A percentile compares a stretch with the other conserved stretches of the same genome.
phyloP scores from a whole-genome alignment of 2,888 invertebrate species.

The Ellobium chinense region DNA sequence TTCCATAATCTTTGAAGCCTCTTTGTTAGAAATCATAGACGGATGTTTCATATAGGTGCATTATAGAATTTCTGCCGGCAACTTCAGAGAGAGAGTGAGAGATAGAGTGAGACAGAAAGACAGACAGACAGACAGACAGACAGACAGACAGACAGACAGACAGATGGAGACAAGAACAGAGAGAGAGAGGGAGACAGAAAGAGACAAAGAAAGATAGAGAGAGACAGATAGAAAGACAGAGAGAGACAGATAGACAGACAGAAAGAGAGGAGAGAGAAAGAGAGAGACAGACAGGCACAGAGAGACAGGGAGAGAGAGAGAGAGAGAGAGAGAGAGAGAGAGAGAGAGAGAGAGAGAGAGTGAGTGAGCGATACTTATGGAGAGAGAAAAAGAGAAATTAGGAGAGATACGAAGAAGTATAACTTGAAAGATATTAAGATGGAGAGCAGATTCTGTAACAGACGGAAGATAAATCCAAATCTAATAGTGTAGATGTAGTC shows the following conservation, averaged over 20 bases:
- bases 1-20: too few species aligned
- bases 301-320: neutral
- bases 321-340: conserved; percentile 10
- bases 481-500: too few species aligned
- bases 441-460: neutral
- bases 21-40: too few species aligned
- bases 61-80: too few species aligned
- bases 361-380: neutral
- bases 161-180: neutral
- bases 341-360: conserved; percentile 7
- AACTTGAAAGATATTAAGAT: neutral
- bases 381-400: neutral
- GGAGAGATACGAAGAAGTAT: neutral
- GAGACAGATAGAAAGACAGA: neutral
- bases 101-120: too few species aligned
- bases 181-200: neutral
- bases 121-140: neutral
- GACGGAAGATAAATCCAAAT: neutral
- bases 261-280: neutral
- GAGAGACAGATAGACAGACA: neutral
- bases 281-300: neutral
- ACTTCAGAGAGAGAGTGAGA: too few species aligned
- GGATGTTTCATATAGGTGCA: too few species aligned
- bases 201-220: neutral
- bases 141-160: neutral